Base-by-base conservation (phyloP, 2,797 vertebrate genomes). In the Tadarida brasiliensis region DNA sequence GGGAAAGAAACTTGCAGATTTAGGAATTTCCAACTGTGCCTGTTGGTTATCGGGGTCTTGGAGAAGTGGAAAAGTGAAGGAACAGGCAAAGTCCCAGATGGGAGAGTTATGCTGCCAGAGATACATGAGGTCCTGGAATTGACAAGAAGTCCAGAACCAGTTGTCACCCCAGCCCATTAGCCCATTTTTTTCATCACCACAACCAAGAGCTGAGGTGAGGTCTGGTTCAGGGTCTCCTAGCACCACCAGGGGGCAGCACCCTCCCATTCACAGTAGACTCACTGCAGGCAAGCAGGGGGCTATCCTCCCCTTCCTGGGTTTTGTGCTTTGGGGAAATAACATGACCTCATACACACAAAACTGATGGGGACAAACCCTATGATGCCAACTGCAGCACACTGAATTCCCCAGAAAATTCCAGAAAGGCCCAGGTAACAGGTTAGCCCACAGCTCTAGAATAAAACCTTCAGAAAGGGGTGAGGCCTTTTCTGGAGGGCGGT, bases 211-310 rank as follows among this genome's bases (percentile, higher is more conserved):
- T 3, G 26, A 56, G 30, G 59, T 14, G 5, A 73, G 44, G 57
- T 24, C 20, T 17, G 20, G 61, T 7, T 22, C 78, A 78, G 59
- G 73, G 65, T 28, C 22, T 26, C 20, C 10, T 11, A 63, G 0
- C 0, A 71, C 95, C 96, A 93, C 94, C 81, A 97, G 97, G 47
- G 89, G 96, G 96, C 96, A 98, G 96, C 95, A 97, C 80, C 2
- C 33, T 54, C 94, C 35, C 85, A 85, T 11, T 68, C 54, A 70
- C 20, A 70, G 47, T 2, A 65, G 63, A 82, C 17, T 20, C n/a
- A 17, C 49, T 2, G 87, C 76, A 0, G 28, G 7, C 44, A n/a
- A 63, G 87, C 57, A 44, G n/a, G 73, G 73, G 76, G 26, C 17
- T 77, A 35, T 44, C 19, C 39, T 44, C 5, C 44, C 11, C 10